Evolutionary conservation across 2,888 invertebrate genomes (phyloP), one percentile per base, ranked within the genome.

Genomic region (Drosophila bunnanda): DNA sequence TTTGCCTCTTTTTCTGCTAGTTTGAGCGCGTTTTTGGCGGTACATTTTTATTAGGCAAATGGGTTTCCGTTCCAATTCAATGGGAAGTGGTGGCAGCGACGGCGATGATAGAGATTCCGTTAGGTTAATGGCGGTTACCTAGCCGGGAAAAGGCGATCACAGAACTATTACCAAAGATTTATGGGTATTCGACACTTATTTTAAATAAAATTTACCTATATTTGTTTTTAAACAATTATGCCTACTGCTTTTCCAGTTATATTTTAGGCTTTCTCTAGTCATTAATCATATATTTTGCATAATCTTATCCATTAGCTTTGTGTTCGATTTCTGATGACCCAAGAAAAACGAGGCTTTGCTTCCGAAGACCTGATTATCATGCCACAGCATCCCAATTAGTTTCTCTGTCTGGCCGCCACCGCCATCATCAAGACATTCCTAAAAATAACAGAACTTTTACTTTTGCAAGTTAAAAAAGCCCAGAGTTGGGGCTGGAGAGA

Each of bases 401-500:
- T 50, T 60, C 41, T 50, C 62, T 41, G 50, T 52, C 50, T 52
- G 28, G 46, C 28, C 17, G 39, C 15, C n/a, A 34, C 38, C 15
- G 25, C 53, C 55, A 59, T 48, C 55, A 64, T 58, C 43, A 58
- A 74, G 61, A 50, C 77, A 85, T 88, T 80, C 83, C 82, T 41
- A 73, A 69, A 75, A 58, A 61, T 61, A 71, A 55, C 67, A 86
- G 78, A 88, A 86, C 89, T 83, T 88, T 83, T 83, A 83, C 82
- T 83, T 83, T 83, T 83, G 81, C 76, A 78, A 79, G 56, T 66
- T 74, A 60, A 58, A 52, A 56, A 74, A 74, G 53, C 64, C 73
- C 60, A 67, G 59, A 64, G 17, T 22, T 0, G 48, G 4, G 46
- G n/a, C n/a, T 46, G 28, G 1, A 48, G 12, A 17, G 17, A 30